phyloP scores from a whole-genome alignment of 1,140 invertebrate species.

The Hypsibius dujardini region DNA sequence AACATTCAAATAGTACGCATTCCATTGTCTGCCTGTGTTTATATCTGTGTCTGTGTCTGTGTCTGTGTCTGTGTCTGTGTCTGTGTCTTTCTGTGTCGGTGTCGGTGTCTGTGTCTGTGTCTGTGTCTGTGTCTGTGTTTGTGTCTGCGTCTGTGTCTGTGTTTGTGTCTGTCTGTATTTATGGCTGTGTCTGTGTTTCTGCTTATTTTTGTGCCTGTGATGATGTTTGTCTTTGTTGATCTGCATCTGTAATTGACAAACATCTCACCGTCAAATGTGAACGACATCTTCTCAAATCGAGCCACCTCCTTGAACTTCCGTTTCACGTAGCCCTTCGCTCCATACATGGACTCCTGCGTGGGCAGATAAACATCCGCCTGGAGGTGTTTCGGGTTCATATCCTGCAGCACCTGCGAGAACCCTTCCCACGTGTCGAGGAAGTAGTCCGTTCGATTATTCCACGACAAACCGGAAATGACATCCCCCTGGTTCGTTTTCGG shows the following conservation, averaged over 20 bases:
- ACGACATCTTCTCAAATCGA: not conserved
- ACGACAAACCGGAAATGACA: not conserved
- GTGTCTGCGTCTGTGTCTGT: no score
- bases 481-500: not conserved
- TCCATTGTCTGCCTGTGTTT: no score
- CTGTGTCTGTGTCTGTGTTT: no score
- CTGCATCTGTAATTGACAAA: not conserved
- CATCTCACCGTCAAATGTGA: not conserved
- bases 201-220: no score
- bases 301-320: conserved; percentile 14
- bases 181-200: no score
- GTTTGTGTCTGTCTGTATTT: no score
- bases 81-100: no score
- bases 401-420: not conserved
- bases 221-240: not conserved
- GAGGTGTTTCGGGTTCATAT: not conserved
- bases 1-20: not conserved
- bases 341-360: not conserved
- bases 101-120: no score
- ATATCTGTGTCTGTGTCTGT: no score
- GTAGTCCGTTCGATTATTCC: not conserved
- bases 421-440: conserved; percentile 9
- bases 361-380: conserved; percentile 2
- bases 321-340: conserved; percentile 5
- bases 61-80: no score